Conservation (phyloP, 2,888 invertebrate genomes). For the Caradrina clavipalpis region DNA sequence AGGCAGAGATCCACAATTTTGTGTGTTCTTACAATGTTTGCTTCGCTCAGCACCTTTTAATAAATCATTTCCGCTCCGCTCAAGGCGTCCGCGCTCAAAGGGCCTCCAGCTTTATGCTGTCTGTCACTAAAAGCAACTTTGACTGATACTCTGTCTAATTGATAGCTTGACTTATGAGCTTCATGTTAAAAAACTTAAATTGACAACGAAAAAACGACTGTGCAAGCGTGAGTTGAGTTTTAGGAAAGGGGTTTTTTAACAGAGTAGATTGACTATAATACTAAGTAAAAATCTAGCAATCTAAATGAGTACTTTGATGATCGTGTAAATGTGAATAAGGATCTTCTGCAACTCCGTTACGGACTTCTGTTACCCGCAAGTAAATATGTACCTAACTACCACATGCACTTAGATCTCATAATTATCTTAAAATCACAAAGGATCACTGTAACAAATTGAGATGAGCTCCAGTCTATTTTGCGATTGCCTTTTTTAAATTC, state of each 20-base stretch:
- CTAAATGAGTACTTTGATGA: too few relatives aligned
- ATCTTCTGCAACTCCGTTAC: too few relatives aligned
- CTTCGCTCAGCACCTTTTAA: background rate
- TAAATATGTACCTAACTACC: too few relatives aligned
- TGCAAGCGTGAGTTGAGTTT: conserved; percentile 50
- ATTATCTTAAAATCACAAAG: too few relatives aligned
- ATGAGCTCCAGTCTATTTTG: too few relatives aligned
- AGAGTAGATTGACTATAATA: background rate
- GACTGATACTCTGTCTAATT: conserved; percentile 83
- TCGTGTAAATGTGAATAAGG: too few relatives aligned
- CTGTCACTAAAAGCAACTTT: conserved; percentile 72
- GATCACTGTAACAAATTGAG: too few relatives aligned
- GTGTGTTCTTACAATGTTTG: too few relatives aligned
- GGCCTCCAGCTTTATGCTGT: conserved; percentile 59
- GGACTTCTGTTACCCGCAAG: too few relatives aligned
- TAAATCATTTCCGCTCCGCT: conserved; percentile 1
- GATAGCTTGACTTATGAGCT: conserved; percentile 86
- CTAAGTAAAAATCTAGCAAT: background rate
- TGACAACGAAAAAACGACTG: conserved; percentile 65
- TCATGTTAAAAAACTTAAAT: conserved; percentile 72
- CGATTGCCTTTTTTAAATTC: too few relatives aligned
- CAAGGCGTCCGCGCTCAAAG: conserved; percentile 38
- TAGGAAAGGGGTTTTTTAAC: conserved; percentile 17
- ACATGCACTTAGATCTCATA: too few relatives aligned
- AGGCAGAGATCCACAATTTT: background rate